These are phyloP conservation scores for Synergus gifuensis DNA, from an alignment of 2,888 invertebrate species.

Conservation along the genomic window DNA sequence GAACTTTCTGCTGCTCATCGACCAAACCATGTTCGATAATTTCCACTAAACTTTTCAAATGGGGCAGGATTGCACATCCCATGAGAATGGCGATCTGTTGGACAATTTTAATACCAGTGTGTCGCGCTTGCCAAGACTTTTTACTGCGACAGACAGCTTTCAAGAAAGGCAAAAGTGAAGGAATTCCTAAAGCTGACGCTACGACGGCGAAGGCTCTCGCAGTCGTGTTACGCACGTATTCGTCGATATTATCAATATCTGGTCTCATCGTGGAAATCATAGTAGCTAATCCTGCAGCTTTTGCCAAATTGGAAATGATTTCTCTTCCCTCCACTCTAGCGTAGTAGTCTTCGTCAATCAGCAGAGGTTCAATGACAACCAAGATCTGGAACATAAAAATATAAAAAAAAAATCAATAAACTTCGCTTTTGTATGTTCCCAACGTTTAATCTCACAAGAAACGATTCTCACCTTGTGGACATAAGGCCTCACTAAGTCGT, in stretches of 20 bases:
- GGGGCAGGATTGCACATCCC: conserved; percentile 99
- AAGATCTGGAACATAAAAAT: conserved; percentile 83
- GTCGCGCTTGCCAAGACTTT: conserved; percentile 99
- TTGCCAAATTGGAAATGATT: conserved; percentile 99
- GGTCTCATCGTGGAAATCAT: conserved; percentile 99
- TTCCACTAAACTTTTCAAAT: conserved; percentile 98
- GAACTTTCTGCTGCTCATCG: conserved; percentile 99
- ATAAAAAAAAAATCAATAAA: conserved; percentile 43
- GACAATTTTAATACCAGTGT: conserved; percentile 99
- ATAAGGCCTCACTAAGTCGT: conserved; percentile 98
- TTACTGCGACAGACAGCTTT: conserved; percentile 99
- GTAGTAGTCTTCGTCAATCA: conserved; percentile 99
- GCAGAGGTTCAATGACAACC: conserved; percentile 98
- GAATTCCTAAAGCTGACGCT: conserved; percentile 98
- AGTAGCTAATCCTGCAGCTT: conserved; percentile 99
- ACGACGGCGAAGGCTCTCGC: conserved; percentile 99
- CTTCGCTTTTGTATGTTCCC: too few species aligned
- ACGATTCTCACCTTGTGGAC: conserved; percentile 90
- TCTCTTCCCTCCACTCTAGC: conserved; percentile 99
- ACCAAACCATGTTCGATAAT: conserved; percentile 99
- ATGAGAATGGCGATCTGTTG: conserved; percentile 99
- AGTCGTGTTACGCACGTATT: conserved; percentile 99
- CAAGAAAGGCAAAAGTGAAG: conserved; percentile 96
- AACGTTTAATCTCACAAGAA: conserved; percentile 25
- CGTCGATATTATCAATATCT: conserved; percentile 99